Percentiles rank a stretch among this genome's conserved stretches.
These are phyloP conservation scores for Drosophila neonasuta DNA, from an alignment of 2,888 invertebrate species.

Conservation along the genomic window DNA sequence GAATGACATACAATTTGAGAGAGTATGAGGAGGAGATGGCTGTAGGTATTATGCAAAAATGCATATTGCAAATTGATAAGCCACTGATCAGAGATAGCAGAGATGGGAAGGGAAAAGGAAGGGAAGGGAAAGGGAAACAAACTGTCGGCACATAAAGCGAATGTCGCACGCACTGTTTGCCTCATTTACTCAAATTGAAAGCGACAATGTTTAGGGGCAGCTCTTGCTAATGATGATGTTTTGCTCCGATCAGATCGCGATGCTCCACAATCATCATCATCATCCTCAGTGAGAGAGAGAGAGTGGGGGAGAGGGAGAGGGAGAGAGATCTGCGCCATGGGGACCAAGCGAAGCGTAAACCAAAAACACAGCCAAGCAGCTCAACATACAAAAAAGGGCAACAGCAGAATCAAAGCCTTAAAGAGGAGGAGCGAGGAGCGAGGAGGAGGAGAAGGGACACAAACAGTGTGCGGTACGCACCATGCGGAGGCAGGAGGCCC, in stretches of 20 bases:
- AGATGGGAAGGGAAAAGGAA: neutral
- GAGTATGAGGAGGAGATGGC: constrained; percentile 40
- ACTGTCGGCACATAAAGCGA: constrained; percentile 75
- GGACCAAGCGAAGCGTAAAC: constrained; percentile 58
- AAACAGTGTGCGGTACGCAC: constrained; percentile 39
- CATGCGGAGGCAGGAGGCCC: constrained; percentile 33
- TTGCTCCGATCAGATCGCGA: constrained; percentile 41
- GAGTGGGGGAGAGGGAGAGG: neutral
- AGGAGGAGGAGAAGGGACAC: neutral
- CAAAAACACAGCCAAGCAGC: constrained; percentile 36
- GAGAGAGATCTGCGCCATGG: constrained; percentile 47
- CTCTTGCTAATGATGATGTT: constrained; percentile 65
- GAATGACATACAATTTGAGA: constrained; percentile 53
- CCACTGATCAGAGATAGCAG: constrained; percentile 31
- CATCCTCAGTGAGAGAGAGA: neutral
- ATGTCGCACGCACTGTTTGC: constrained; percentile 76
- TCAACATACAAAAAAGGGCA: constrained; percentile 68
- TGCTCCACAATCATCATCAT: constrained; percentile 15
- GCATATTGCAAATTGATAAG: constrained; percentile 76
- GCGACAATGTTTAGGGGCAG: constrained; percentile 67
- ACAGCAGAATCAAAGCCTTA: constrained; percentile 38
- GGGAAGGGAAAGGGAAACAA: neutral
- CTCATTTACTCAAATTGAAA: constrained; percentile 75
- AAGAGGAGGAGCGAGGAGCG: neutral
- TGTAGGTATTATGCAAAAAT: constrained; percentile 69